Evolutionary conservation across 2,797 vertebrate genomes (phyloP).

Genomic region (Siniperca undulata): DNA sequence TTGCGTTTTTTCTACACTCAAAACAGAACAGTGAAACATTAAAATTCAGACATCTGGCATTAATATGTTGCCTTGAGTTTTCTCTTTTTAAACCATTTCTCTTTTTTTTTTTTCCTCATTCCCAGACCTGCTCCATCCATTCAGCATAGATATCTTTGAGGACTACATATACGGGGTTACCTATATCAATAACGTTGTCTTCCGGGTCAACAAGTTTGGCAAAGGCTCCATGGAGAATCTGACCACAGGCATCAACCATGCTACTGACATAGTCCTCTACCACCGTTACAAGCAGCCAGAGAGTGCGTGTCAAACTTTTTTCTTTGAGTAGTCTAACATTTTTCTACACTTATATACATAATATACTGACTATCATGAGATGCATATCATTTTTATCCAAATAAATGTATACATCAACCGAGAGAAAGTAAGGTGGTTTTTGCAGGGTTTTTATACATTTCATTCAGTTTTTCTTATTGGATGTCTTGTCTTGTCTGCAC

Average conservation of each 20-base stretch:
- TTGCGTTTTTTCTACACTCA: conserved; percentile 74
- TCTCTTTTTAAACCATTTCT: background rate
- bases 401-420: background rate
- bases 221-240: conserved; percentile 92
- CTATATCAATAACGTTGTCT: conserved; percentile 95
- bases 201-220: conserved; percentile 97
- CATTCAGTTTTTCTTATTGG: background rate
- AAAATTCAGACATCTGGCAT: background rate
- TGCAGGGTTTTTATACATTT: background rate
- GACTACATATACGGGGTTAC: conserved; percentile 98
- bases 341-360: background rate
- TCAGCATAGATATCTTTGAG: conserved; percentile 98
- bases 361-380: background rate
- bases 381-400: background rate
- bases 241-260: conserved; percentile 94
- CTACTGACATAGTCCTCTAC: conserved; percentile 94
- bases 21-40: background rate
- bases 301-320: conserved; percentile 79
- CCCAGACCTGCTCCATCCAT: conserved; percentile 93
- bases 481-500: conserved; percentile 44
- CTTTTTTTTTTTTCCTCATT: background rate
- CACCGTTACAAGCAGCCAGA: conserved; percentile 98
- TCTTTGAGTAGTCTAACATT: background rate
- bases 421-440: background rate
- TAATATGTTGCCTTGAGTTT: background rate